These are phyloP conservation scores for Epizoanthus illoricatus DNA, from an alignment of 92 coral and sea anemone species.

Conservation along the genomic window DNA sequence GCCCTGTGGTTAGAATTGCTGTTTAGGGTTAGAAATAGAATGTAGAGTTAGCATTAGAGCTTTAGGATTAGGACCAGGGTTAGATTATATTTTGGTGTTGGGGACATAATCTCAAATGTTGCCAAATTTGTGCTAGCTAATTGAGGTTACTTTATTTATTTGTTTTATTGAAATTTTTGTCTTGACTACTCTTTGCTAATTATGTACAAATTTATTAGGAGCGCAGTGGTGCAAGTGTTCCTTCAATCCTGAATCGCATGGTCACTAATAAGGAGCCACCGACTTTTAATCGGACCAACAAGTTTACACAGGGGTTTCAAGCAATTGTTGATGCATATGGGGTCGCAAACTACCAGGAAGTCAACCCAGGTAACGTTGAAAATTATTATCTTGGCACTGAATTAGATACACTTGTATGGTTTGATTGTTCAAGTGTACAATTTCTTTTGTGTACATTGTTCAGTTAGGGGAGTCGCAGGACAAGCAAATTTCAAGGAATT, in stretches of 20 bases:
- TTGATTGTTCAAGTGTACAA: neutral
- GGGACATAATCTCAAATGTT: no score
- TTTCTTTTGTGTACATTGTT: neutral
- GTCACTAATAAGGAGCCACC: constrained; percentile 92
- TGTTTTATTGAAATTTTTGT: neutral
- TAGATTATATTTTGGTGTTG: neutral
- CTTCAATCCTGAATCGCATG: constrained; percentile 97
- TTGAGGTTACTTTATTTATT: neutral
- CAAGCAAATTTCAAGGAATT: no score
- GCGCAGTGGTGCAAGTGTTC: constrained; percentile 92
- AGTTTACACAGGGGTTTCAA: constrained; percentile 95
- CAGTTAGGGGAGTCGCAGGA: no score
- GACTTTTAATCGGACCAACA: constrained; percentile 92
- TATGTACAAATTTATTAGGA: constrained; percentile 50
- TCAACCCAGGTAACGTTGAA: constrained; percentile 81
- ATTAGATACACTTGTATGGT: neutral
- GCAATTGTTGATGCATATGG: constrained; percentile 96
- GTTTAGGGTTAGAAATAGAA: neutral
- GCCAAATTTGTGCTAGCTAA: neutral
- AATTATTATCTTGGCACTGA: neutral
- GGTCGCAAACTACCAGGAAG: constrained; percentile 96
- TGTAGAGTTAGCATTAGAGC: no score
- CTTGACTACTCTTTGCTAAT: neutral
- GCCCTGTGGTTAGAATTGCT: no score
- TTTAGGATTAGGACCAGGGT: neutral